These are phyloP conservation scores for Drosophila mayri DNA, from an alignment of 1,140 invertebrate genomes.

Conservation along the genomic window DNA sequence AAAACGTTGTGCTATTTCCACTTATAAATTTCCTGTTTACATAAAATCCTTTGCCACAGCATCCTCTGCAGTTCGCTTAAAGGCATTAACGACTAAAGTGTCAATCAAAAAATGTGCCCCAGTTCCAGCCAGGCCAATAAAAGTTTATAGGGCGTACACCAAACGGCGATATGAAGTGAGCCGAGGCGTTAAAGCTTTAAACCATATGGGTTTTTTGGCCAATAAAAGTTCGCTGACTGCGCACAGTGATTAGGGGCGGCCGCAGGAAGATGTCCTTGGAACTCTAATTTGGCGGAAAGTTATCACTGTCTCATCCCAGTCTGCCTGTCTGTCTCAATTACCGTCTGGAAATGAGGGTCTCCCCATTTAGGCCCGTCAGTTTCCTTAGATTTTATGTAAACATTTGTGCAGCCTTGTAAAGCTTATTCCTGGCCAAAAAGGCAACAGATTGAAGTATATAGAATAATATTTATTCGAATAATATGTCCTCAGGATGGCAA, in stretches of 20 bases:
- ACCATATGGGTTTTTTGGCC: constrained; percentile 14
- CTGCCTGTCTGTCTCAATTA: constrained; percentile 11
- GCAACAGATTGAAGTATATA: background rate
- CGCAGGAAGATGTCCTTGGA: constrained; percentile 11
- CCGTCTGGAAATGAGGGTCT: constrained; percentile 11
- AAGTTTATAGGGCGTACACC: constrained; percentile 14
- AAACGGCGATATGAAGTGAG: constrained; percentile 7
- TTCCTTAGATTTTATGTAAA: background rate
- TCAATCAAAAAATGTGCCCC: constrained; percentile 16
- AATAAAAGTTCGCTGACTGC: constrained; percentile 17
- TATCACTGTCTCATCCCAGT: constrained; percentile 14
- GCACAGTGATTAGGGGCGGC: constrained; percentile 9
- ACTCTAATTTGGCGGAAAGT: constrained; percentile 17
- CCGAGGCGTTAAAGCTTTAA: constrained; percentile 11
- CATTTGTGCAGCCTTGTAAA: background rate
- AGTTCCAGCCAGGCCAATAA: background rate
- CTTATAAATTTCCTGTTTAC: constrained; percentile 1
- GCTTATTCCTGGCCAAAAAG: background rate
- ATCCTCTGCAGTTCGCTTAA: background rate
- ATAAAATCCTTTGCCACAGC: background rate
- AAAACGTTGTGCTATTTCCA: background rate
- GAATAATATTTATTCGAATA: too few relatives aligned
- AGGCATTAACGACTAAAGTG: constrained; percentile 12
- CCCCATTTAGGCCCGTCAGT: background rate
- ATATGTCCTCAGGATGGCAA: background rate